Evolutionary conservation across 2,797 vertebrate genomes (phyloP).

Genomic region (Danio jaintianensis): DNA sequence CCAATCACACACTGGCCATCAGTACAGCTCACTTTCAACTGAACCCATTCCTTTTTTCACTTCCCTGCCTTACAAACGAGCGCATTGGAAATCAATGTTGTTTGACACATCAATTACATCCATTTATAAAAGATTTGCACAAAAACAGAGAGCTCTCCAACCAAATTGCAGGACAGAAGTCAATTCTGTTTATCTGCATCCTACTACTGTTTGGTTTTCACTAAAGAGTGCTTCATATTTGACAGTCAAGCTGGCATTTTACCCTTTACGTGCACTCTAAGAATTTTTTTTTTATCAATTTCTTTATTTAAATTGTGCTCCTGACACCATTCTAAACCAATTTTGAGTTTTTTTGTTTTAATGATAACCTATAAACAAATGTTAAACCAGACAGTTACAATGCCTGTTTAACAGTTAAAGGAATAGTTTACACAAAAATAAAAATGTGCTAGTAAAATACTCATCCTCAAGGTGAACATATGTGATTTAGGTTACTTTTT

Average conservation of each 20-base stretch:
- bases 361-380: too few relatives aligned
- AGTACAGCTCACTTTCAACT: background rate
- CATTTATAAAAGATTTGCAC: slow-evolving; percentile 55
- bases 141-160: slow-evolving; percentile 30
- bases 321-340: too few relatives aligned
- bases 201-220: slow-evolving; percentile 39
- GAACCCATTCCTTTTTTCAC: background rate
- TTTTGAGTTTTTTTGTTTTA: too few relatives aligned
- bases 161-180: slow-evolving; percentile 32
- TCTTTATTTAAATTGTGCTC: too few relatives aligned
- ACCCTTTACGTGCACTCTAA: too few relatives aligned
- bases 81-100: slow-evolving; percentile 47
- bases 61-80: slow-evolving; percentile 42
- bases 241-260: background rate
- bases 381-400: too few relatives aligned
- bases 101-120: slow-evolving; percentile 40
- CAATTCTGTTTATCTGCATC: slow-evolving; percentile 36
- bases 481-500: too few relatives aligned
- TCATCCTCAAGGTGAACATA: background rate
- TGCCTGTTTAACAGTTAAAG: background rate
- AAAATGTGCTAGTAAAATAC: background rate
- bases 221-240: background rate
- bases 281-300: too few relatives aligned
- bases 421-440: background rate
- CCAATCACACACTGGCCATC: slow-evolving; percentile 12